These are phyloP conservation scores for Eugnorisma glareosa DNA, from an alignment of 2,888 invertebrate genomes.

Conservation along the genomic window DNA sequence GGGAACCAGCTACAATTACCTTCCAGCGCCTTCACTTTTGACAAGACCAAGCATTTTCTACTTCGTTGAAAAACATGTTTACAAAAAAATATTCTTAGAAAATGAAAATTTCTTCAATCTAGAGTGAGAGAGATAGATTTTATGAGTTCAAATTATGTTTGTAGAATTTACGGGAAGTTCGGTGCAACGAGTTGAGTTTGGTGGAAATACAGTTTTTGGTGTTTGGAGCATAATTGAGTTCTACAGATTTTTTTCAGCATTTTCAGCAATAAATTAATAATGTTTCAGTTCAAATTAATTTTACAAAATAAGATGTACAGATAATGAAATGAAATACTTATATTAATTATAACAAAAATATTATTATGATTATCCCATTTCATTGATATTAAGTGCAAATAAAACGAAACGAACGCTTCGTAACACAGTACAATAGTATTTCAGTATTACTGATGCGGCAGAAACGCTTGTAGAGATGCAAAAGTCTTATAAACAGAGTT, in stretches of 20 bases:
- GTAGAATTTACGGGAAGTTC: slow-evolving; percentile 13
- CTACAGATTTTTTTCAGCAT: not conserved
- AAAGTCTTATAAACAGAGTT: slow-evolving; percentile 58
- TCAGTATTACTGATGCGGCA: slow-evolving; percentile 37
- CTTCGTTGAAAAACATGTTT: not conserved
- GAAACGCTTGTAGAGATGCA: slow-evolving; percentile 44
- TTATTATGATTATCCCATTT: not conserved
- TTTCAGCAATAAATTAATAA: not conserved
- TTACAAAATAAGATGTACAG: not conserved
- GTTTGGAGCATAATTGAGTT: slow-evolving; percentile 8
- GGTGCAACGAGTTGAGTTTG: slow-evolving; percentile 1
- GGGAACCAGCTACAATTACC: slow-evolving; percentile 69
- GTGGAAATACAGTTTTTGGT: not conserved
- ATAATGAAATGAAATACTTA: not conserved
- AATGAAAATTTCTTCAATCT: slow-evolving; percentile 1
- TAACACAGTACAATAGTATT: slow-evolving; percentile 14
- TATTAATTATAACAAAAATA: not conserved
- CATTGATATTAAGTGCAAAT: slow-evolving; percentile 1
- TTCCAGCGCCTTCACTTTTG: slow-evolving; percentile 66
- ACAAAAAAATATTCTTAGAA: not conserved
- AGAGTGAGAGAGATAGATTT: not conserved
- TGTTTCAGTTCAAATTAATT: not conserved
- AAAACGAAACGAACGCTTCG: not conserved
- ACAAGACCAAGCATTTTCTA: slow-evolving; percentile 56
- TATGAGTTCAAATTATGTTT: not conserved